Evolutionary conservation across 2,888 invertebrate genomes (phyloP).

Genomic region (Lissonota sp.): DNA sequence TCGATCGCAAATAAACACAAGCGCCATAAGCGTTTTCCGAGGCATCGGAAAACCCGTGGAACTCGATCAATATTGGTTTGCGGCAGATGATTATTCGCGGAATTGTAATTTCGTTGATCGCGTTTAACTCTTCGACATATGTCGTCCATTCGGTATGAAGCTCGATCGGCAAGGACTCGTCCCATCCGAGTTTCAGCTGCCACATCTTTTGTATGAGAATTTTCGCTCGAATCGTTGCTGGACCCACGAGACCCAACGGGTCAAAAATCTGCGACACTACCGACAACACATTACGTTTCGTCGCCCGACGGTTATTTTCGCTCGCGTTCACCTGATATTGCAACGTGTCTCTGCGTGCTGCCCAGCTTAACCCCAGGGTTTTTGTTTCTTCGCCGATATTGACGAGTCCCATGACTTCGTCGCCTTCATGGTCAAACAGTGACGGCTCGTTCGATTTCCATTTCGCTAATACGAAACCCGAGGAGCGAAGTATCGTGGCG

Average conservation of each 20-base stretch:
- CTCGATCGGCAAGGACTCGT: constrained; percentile 57
- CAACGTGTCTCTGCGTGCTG: not conserved
- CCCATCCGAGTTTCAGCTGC: constrained; percentile 61
- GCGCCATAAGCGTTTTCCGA: constrained; percentile 47
- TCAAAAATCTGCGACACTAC: constrained; percentile 54
- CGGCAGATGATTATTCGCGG: not conserved
- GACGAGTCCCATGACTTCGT: not conserved
- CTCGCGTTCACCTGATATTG: constrained; percentile 5
- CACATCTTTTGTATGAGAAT: constrained; percentile 51
- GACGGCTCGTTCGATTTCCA: constrained; percentile 55
- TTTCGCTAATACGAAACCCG: constrained; percentile 49
- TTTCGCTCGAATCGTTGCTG: constrained; percentile 49
- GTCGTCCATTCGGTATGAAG: constrained; percentile 17
- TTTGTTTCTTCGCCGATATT: constrained; percentile 14
- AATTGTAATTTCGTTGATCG: constrained; percentile 10
- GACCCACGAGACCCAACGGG: constrained; percentile 60
- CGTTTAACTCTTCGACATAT: constrained; percentile 1
- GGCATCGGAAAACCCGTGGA: constrained; percentile 64
- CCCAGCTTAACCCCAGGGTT: constrained; percentile 26
- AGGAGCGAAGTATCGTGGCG: constrained; percentile 18
- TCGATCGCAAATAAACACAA: constrained; percentile 17
- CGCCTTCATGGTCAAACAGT: not conserved
- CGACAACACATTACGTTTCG: constrained; percentile 47
- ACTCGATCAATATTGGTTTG: constrained; percentile 19
- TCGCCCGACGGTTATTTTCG: not conserved